Evolutionary conservation across 2,113 vertebrate genomes (phyloP).

Genomic region (Thomomys bottae): DNA sequence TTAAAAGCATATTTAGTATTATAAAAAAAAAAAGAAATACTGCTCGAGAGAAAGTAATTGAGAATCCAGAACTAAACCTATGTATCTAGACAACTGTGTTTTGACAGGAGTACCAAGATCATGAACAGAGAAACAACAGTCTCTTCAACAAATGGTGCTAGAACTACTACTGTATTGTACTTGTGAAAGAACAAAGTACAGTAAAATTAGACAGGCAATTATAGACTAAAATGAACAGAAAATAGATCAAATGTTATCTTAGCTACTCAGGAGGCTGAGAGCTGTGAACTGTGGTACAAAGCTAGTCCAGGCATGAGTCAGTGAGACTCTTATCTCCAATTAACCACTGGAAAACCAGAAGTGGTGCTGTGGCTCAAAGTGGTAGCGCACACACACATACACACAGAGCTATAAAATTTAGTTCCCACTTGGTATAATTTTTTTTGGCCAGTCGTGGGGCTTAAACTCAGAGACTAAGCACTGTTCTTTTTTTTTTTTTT

Average conservation of each 20-base stretch:
- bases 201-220: not conserved
- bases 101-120: not conserved
- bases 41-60: not conserved
- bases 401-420: conserved; percentile 30
- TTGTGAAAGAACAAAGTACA: not conserved
- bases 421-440: not conserved
- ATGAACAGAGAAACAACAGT: not conserved
- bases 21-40: not conserved
- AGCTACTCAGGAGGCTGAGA: too few relatives aligned
- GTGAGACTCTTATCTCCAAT: too few relatives aligned
- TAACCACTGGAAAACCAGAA: too few relatives aligned
- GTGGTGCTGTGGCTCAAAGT: too few relatives aligned
- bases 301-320: too few relatives aligned
- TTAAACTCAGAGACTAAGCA: conserved; percentile 32
- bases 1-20: too few relatives aligned
- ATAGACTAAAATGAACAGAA: conserved; percentile 17
- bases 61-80: not conserved
- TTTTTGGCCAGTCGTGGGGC: not conserved
- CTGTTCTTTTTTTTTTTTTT: too few relatives aligned
- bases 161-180: not conserved
- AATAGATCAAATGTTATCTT: too few relatives aligned
- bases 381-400: too few relatives aligned
- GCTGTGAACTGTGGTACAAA: too few relatives aligned
- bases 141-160: conserved; percentile 3
- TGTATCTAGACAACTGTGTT: not conserved